phyloP scores from a whole-genome alignment of 2,113 vertebrate genomes.

The Varanus komodoensis region DNA sequence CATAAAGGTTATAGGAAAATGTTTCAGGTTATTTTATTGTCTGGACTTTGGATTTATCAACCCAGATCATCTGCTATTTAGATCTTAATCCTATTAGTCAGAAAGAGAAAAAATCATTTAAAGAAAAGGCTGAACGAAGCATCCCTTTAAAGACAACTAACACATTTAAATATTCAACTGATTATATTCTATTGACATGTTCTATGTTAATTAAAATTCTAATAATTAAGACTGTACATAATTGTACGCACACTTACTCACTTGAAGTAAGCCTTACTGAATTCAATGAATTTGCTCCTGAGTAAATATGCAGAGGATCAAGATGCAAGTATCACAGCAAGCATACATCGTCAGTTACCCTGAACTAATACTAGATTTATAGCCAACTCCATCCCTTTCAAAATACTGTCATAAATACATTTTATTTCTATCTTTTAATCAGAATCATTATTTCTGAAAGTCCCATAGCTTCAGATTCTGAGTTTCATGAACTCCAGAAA shows the following conservation, averaged over 20 bases:
- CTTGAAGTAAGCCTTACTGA: too few relatives aligned
- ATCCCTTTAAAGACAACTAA: background rate
- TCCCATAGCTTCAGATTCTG: background rate
- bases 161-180: background rate
- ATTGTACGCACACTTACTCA: background rate
- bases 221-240: background rate
- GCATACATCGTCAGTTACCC: background rate
- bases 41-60: too few relatives aligned
- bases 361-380: background rate
- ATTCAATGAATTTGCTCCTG: background rate
- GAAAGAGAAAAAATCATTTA: background rate
- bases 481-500: background rate
- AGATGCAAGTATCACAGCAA: background rate
- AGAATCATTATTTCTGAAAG: background rate
- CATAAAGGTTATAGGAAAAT: too few relatives aligned
- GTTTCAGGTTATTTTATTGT: too few relatives aligned
- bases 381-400: background rate
- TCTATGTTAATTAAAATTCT: background rate
- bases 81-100: background rate
- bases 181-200: background rate
- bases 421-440: background rate
- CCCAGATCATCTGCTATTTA: too few relatives aligned
- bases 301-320: background rate
- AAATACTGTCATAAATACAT: background rate
- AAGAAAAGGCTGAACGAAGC: background rate